Conservation (phyloP, 2,113 vertebrate genomes). For the Coturnix japonica region DNA sequence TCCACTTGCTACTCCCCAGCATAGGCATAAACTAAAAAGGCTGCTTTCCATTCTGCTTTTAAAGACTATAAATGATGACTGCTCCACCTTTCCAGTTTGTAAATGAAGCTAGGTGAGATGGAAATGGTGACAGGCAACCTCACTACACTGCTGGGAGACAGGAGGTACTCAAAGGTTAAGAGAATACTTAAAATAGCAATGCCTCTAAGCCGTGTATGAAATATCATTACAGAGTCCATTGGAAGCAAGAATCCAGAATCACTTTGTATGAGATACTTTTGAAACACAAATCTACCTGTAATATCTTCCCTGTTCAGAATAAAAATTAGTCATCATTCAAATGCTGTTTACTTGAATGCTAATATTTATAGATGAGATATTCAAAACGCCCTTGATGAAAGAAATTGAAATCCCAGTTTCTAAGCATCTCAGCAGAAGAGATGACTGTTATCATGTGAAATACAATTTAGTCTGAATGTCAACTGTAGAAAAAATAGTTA, state of each 20-base stretch:
- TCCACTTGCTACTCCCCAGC: background rate
- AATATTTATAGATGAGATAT: background rate
- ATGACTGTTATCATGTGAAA: background rate
- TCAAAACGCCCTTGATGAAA: background rate
- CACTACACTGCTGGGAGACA: background rate
- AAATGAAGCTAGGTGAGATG: background rate
- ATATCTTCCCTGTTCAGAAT: background rate
- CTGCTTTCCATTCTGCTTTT: background rate
- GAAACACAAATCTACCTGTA: background rate
- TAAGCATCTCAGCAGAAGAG: background rate
- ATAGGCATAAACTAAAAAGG: background rate
- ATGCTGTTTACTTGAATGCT: background rate
- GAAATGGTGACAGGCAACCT: background rate
- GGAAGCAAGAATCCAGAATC: background rate
- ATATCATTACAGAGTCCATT: background rate
- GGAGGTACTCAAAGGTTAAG: background rate
- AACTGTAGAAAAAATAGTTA: background rate
- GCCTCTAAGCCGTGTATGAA: background rate
- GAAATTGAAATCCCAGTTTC: background rate
- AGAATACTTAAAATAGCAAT: background rate
- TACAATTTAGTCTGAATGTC: background rate
- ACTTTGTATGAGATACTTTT: background rate
- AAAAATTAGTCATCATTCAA: constrained; percentile 21
- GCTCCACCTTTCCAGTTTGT: background rate
- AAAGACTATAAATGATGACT: background rate